Evolutionary conservation across 2,113 vertebrate species (phyloP), one percentile per base, ranked within the genome.

Genomic region (Chloebia gouldiae): DNA sequence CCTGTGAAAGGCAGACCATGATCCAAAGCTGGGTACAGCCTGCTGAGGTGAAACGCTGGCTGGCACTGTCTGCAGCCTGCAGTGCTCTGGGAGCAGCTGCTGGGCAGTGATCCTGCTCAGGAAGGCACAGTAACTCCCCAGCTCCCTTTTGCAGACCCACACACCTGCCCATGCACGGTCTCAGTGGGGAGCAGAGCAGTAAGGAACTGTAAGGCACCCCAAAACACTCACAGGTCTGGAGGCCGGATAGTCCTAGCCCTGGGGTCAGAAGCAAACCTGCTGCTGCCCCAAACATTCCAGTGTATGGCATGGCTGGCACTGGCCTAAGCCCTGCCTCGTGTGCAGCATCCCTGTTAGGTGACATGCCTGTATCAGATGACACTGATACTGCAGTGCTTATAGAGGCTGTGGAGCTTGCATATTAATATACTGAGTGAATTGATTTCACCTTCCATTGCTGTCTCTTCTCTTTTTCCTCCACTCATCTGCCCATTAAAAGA

Each of bases 141-240:
- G 35, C 0, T 40, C 49, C 49, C 68, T 54, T 70, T 2, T 68
- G 44, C 68, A 87, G 50, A 11, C 33, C 39, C 53, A 35, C 20
- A 20, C 1, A 7, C 22, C 5, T 5, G 42, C 45, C 50, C 35
- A 7, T 0, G 1, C 10, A 15, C 0, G 1, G n/a, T 22, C 54
- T 60, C n/a, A 15, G 68, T 6, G 35, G 54, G 33, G 23, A 51
- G 59, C 59, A 86, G 28, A 44, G 31, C 39, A 27, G 54, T n/a
- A 3, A 1, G 30, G 28, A 21, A 42, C 20, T 20, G 22, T 8
- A n/a, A 45, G 40, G 57, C 28, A 21, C 28, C 11, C 30, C 59
- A 73, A 13, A 80, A 37, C 42, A 13, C 45, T 22, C 15, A 6
- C 25, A 17, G 49, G 7, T 31, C 39, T 54, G 44, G 20, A 91